These are phyloP conservation scores for Cepaea hortensis DNA, from an alignment of 2,888 invertebrate genomes.

Conservation along the genomic window DNA sequence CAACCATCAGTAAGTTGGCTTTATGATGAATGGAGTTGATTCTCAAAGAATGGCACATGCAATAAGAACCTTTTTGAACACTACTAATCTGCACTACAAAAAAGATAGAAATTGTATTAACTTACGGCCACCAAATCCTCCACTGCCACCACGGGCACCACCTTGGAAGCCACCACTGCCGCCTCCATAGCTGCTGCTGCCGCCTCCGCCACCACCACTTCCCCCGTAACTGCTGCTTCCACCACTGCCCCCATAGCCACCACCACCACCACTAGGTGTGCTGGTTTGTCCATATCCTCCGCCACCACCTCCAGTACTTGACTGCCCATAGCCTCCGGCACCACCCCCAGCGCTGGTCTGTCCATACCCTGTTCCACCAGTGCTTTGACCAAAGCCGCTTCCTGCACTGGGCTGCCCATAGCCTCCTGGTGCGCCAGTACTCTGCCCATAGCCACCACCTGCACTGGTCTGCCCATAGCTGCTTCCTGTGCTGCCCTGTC, in stretches of 20 bases:
- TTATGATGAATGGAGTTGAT: too few species aligned
- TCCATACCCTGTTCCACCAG: too few species aligned
- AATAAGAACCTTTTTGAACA: too few species aligned
- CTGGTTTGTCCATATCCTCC: conserved; percentile 29
- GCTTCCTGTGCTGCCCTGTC: conserved; percentile 2
- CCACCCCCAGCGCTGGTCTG: not conserved
- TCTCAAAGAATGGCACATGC: too few species aligned
- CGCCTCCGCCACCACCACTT: conserved; percentile 21
- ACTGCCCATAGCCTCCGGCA: conserved; percentile 31
- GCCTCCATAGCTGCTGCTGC: conserved; percentile 27
- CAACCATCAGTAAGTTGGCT: too few species aligned
- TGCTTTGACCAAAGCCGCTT: conserved; percentile 44
- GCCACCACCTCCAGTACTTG: conserved; percentile 23
- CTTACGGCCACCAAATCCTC: conserved; percentile 47
- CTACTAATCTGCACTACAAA: too few species aligned
- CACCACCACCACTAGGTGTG: conserved; percentile 34
- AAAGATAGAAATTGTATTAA: not conserved
- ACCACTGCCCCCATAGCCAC: conserved; percentile 40
- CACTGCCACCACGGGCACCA: conserved; percentile 33
- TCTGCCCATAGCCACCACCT: conserved; percentile 47
- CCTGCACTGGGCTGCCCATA: conserved; percentile 36
- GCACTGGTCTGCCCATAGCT: conserved; percentile 30
- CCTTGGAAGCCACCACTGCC: conserved; percentile 38
- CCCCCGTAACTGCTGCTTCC: conserved; percentile 35
- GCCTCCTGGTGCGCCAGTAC: not conserved